phyloP scores from a whole-genome alignment of 1,140 invertebrate species.

The Tyrophagus putrescentiae region DNA sequence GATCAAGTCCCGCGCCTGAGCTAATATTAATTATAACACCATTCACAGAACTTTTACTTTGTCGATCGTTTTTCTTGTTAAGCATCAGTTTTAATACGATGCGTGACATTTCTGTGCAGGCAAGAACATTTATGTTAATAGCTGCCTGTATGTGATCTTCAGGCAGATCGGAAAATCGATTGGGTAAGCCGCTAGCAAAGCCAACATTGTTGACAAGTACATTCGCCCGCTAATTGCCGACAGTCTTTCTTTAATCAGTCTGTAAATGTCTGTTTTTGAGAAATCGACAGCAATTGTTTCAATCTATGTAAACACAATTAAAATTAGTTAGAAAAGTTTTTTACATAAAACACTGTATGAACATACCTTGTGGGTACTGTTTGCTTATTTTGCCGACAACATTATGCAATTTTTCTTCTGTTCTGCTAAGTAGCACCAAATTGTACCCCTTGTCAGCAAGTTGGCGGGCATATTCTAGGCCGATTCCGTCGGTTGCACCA shows the following conservation, averaged over 20 bases:
- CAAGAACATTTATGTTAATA: conserved; percentile 20
- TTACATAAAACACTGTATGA: too few relatives aligned
- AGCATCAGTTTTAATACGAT: conserved; percentile 77
- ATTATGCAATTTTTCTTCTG: conserved; percentile 44
- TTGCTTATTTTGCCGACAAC: not conserved
- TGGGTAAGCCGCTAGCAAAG: conserved; percentile 67
- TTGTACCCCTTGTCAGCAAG: conserved; percentile 65
- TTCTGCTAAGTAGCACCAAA: conserved; percentile 74
- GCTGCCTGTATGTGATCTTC: conserved; percentile 21
- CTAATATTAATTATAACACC: conserved; percentile 85
- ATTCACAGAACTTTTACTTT: too few relatives aligned
- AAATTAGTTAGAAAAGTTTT: conserved; percentile 10
- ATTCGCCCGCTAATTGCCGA: conserved; percentile 15
- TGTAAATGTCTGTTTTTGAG: not conserved
- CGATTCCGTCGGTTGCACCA: conserved; percentile 78
- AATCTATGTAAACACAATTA: conserved; percentile 24
- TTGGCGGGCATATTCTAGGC: conserved; percentile 67
- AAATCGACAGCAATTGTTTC: not conserved
- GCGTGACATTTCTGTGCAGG: conserved; percentile 49
- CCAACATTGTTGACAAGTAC: conserved; percentile 81
- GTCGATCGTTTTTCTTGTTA: conserved; percentile 54
- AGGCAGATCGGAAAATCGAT: conserved; percentile 50
- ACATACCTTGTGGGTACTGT: not conserved
- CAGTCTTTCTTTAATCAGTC: not conserved
- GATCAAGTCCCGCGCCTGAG: conserved; percentile 59